Evolutionary conservation across 2,888 invertebrate species (phyloP).

Genomic region (Caenorhabditis doughertyi): DNA sequence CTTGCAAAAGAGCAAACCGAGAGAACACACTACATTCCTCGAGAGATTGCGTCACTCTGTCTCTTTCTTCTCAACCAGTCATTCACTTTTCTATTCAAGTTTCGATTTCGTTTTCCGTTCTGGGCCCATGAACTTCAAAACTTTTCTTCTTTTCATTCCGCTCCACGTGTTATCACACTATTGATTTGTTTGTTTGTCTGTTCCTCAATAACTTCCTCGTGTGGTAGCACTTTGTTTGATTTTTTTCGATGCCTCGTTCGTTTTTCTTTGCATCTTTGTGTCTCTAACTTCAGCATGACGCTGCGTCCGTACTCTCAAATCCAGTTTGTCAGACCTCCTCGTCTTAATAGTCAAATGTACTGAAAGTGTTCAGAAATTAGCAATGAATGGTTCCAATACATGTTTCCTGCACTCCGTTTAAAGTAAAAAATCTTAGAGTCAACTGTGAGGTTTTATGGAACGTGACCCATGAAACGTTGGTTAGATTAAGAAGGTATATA

Average conservation of each 20-base stretch:
- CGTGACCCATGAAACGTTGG: too few species aligned
- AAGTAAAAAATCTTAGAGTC: too few species aligned
- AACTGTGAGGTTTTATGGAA: too few species aligned
- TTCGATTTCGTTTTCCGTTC: background rate
- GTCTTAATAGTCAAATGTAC: background rate
- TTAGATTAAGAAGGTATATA: too few species aligned
- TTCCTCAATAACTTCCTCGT: conserved; percentile 28
- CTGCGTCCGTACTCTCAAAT: conserved; percentile 14
- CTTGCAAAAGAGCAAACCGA: background rate
- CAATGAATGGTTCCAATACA: too few species aligned
- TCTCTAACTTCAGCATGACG: conserved; percentile 2
- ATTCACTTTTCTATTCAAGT: background rate
- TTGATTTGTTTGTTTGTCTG: conserved; percentile 36
- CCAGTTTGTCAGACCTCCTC: conserved; percentile 1
- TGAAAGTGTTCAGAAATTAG: too few species aligned
- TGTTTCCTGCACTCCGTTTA: too few species aligned
- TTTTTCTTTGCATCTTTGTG: conserved; percentile 1
- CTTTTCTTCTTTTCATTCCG: background rate
- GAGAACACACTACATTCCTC: conserved; percentile 26
- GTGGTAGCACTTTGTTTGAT: conserved; percentile 50
- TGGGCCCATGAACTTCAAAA: background rate
- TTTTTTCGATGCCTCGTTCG: conserved; percentile 36
- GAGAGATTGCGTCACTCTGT: conserved; percentile 43
- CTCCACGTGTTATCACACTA: conserved; percentile 17
- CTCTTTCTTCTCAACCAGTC: background rate